Percentiles rank a stretch among this genome's conserved stretches.
Evolutionary conservation across 2,888 invertebrate species (phyloP).

Genomic region (Seladonia tumulorum): DNA sequence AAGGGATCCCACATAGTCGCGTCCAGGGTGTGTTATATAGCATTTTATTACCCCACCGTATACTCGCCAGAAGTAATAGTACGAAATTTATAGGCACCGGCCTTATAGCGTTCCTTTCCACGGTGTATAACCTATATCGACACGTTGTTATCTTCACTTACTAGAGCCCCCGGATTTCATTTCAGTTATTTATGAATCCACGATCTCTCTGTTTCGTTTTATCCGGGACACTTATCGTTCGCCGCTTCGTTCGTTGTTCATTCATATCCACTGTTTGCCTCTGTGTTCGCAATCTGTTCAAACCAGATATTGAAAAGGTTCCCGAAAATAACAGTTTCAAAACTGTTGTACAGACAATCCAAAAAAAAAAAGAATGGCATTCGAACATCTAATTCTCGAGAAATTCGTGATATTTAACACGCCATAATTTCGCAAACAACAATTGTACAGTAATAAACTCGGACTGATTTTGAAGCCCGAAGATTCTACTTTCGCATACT

Average conservation of each 20-base stretch:
- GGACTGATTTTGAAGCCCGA: too few relatives aligned
- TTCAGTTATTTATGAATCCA: slow-evolving; percentile 64
- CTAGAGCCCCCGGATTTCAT: slow-evolving; percentile 56
- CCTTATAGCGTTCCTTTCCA: slow-evolving; percentile 55
- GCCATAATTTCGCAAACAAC: too few relatives aligned
- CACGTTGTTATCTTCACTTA: slow-evolving; percentile 70
- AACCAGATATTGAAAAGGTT: not conserved
- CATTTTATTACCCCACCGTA: slow-evolving; percentile 65
- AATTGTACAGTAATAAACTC: too few relatives aligned
- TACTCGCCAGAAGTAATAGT: slow-evolving; percentile 61
- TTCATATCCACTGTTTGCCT: not conserved
- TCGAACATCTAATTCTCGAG: too few relatives aligned
- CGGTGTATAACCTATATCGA: slow-evolving; percentile 66
- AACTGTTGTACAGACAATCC: too few relatives aligned
- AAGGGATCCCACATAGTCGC: slow-evolving; percentile 44
- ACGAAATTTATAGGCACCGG: slow-evolving; percentile 68
- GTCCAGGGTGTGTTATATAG: slow-evolving; percentile 62
- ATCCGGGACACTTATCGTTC: slow-evolving; percentile 1
- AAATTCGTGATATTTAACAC: too few relatives aligned
- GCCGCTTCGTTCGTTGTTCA: not conserved
- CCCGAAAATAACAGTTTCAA: too few relatives aligned
- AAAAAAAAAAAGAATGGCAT: too few relatives aligned
- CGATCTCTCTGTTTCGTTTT: slow-evolving; percentile 9
- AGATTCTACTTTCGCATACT: too few relatives aligned
- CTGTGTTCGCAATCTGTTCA: not conserved